Percentiles rank a stretch among this genome's conserved stretches.
Evolutionary conservation across 2,797 vertebrate species (phyloP).

Genomic region (Arctocebus calabarensis): DNA sequence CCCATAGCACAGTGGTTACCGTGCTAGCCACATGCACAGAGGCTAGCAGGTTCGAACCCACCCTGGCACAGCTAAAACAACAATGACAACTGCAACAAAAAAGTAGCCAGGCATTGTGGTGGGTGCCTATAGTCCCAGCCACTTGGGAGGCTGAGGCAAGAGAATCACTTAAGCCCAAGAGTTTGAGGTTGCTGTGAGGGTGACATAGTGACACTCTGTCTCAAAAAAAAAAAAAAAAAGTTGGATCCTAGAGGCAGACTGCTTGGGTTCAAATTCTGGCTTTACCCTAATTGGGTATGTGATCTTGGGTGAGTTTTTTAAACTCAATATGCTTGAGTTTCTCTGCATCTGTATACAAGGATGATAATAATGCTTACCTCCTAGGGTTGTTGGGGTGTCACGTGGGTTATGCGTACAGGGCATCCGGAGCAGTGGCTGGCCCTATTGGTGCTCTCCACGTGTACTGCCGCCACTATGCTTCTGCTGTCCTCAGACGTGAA

Average conservation of each 20-base stretch:
- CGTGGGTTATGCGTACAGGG: rapidly evolving
- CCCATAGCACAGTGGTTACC: no score
- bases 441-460: not conserved
- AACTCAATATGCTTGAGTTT: not conserved
- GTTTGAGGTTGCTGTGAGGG: no score
- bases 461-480: not conserved
- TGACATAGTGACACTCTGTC: no score
- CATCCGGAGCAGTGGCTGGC: not conserved
- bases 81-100: no score
- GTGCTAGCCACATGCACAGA: no score
- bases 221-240: not conserved
- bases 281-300: not conserved
- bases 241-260: not conserved
- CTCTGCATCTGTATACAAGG: not conserved
- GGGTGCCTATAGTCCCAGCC: no score
- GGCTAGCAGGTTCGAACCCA: no score
- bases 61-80: no score
- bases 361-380: no score
- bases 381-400: not conserved
- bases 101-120: no score
- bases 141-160: no score
- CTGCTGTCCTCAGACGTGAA: not conserved
- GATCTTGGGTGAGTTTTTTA: not conserved
- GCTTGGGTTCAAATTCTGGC: not conserved
- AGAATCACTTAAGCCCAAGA: no score